These are phyloP conservation scores for Habroteleia sp. DNA, from an alignment of 2,888 invertebrate genomes.

Conservation along the genomic window DNA sequence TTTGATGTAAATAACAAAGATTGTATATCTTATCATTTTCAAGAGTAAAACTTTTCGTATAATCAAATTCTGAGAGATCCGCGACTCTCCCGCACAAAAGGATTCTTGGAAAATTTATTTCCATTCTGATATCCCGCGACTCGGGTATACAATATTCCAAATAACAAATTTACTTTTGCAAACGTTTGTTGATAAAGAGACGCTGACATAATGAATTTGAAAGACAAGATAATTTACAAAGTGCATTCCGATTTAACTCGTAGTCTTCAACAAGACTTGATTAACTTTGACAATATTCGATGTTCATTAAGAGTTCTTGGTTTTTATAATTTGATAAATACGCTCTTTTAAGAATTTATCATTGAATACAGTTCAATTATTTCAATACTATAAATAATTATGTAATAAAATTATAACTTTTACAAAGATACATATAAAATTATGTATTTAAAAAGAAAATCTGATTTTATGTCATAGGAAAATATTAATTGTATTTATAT, in stretches of 20 bases:
- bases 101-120: conserved; percentile 39
- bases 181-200: conserved; percentile 30
- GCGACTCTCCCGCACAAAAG: no score
- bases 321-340: no score
- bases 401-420: no score
- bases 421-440: no score
- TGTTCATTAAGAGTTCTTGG: conserved; percentile 15
- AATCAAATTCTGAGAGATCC: conserved; percentile 36
- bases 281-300: conserved; percentile 32
- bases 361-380: no score
- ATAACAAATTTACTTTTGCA: conserved; percentile 27
- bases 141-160: conserved; percentile 17
- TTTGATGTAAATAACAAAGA: conserved; percentile 20
- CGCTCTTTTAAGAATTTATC: no score
- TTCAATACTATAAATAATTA: no score
- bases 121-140: conserved; percentile 28
- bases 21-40: no score
- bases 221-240: conserved; percentile 29
- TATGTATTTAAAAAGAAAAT: no score
- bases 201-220: conserved; percentile 24
- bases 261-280: conserved; percentile 7
- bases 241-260: conserved; percentile 30
- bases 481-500: no score
- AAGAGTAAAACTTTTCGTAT: conserved; percentile 28
- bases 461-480: no score